These are phyloP conservation scores for Zaprionus obscuricornis DNA, from an alignment of 2,888 invertebrate genomes.

Conservation along the genomic window DNA sequence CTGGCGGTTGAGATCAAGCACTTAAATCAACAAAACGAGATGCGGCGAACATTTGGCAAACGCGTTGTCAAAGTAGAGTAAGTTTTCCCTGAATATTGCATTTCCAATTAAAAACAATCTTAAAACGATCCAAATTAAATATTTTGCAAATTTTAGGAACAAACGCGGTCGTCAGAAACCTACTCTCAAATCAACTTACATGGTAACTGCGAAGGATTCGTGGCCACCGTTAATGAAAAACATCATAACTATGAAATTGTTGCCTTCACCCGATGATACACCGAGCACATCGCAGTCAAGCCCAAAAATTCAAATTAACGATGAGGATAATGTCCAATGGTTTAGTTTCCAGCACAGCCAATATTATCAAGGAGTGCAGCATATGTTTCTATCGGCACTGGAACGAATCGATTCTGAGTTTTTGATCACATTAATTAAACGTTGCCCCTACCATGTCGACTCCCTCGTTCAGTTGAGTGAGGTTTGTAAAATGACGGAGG, in stretches of 20 bases:
- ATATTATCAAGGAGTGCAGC: constrained; percentile 89
- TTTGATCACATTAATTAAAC: constrained; percentile 89
- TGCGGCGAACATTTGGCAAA: constrained; percentile 92
- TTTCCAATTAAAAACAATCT: no score
- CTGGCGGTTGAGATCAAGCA: constrained; percentile 88
- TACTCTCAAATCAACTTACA: constrained; percentile 87
- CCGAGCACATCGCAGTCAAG: constrained; percentile 43
- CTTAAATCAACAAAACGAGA: constrained; percentile 91
- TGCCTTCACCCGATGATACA: constrained; percentile 82
- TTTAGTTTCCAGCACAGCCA: constrained; percentile 90
- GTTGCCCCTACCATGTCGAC: constrained; percentile 92
- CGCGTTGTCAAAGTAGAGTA: constrained; percentile 89
- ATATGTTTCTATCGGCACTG: constrained; percentile 90
- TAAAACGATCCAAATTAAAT: no score
- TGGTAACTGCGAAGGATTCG: constrained; percentile 88
- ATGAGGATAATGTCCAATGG: constrained; percentile 82
- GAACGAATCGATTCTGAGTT: constrained; percentile 91
- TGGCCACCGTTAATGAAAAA: constrained; percentile 89
- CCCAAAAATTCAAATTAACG: constrained; percentile 51
- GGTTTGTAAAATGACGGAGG: constrained; percentile 90
- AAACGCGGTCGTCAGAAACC: constrained; percentile 85
- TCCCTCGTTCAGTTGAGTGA: constrained; percentile 92
- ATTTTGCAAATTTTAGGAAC: constrained; percentile 84
- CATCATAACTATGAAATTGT: constrained; percentile 89
- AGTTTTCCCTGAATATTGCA: no score